These are phyloP conservation scores for Lamprotornis superbus DNA, from an alignment of 2,113 vertebrate genomes.

Conservation along the genomic window DNA sequence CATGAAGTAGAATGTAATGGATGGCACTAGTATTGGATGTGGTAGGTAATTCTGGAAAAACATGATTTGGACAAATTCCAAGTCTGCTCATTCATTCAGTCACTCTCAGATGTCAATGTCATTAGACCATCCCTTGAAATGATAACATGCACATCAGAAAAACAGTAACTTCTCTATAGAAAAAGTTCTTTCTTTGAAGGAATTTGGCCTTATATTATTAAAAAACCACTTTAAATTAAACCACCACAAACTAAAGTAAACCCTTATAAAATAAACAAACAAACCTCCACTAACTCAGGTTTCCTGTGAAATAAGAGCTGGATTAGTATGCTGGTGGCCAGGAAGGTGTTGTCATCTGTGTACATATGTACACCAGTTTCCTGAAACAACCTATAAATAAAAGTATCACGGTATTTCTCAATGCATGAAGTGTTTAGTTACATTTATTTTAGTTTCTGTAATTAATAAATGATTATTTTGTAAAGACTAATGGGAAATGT, in stretches of 20 bases:
- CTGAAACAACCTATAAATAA: not conserved
- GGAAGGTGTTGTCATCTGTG: not conserved
- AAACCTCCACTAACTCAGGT: fast-evolving
- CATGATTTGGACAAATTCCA: not conserved
- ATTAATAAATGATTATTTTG: not conserved
- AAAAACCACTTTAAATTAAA: not conserved
- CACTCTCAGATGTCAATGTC: not conserved
- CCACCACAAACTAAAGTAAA: not conserved
- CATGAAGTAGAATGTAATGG: not conserved
- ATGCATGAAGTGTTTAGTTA: not conserved
- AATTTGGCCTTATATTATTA: not conserved
- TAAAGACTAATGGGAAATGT: not conserved
- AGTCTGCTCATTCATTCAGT: not conserved
- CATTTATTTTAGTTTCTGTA: not conserved
- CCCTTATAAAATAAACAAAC: not conserved
- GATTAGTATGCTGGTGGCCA: not conserved
- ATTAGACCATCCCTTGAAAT: not conserved
- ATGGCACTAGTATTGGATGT: not conserved
- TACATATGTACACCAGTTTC: not conserved
- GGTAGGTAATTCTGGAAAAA: not conserved
- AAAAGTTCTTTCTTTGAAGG: not conserved
- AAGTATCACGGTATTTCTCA: not conserved
- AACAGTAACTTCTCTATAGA: not conserved
- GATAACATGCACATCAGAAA: not conserved
- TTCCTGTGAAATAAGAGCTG: not conserved